Evolutionary conservation across 2,888 invertebrate species (phyloP).

Genomic region (Ashinkailepas kermadecensis): DNA sequence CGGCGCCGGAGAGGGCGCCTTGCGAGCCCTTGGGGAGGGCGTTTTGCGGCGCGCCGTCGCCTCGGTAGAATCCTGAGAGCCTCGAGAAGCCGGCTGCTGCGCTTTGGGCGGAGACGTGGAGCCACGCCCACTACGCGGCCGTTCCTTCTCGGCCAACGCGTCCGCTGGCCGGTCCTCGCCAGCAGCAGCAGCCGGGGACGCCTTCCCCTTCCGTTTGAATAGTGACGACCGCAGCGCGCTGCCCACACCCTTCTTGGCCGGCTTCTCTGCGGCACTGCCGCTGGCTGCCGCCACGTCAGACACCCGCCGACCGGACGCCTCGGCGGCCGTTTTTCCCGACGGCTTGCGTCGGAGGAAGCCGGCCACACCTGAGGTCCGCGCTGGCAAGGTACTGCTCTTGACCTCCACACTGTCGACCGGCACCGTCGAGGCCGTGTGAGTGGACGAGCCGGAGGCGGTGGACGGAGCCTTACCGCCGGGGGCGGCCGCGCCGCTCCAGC

Average conservation of each 20-base stretch:
- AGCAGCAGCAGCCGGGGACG: background rate
- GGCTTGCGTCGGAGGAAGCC: background rate
- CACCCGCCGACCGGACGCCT: background rate
- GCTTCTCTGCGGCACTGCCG: background rate
- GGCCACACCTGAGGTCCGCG: background rate
- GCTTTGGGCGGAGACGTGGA: background rate
- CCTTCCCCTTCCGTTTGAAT: slow-evolving; percentile 1
- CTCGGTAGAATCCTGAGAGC: background rate
- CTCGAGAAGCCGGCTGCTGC: background rate
- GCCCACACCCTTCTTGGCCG: background rate
- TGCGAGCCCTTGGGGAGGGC: background rate
- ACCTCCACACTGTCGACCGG: background rate
- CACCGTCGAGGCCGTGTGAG: background rate
- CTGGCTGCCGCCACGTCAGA: background rate
- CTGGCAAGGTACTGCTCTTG: background rate
- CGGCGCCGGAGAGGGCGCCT: background rate
- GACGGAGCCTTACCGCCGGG: background rate
- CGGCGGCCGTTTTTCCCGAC: background rate
- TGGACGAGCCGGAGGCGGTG: background rate
- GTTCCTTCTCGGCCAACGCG: background rate
- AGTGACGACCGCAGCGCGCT: background rate
- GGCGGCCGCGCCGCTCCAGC: background rate
- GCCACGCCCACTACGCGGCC: background rate
- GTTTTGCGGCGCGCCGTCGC: background rate
- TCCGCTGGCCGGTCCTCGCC: background rate